Evolutionary conservation across 2,113 vertebrate species (phyloP).

Genomic region (Oncorhynchus masou): DNA sequence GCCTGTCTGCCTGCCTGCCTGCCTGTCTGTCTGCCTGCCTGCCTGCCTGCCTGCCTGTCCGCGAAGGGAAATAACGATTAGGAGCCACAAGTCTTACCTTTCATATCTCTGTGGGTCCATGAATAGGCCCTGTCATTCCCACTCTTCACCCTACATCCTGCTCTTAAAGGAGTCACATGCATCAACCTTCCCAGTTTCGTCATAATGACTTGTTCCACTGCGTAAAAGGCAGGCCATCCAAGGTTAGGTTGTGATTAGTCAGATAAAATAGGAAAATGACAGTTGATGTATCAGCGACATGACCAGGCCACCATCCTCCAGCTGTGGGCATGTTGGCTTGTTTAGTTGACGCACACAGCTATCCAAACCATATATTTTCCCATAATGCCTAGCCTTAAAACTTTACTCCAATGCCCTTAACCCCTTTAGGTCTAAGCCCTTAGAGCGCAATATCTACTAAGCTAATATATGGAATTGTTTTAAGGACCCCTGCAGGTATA

Average conservation of each 20-base stretch:
- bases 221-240: background rate
- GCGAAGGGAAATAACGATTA: conserved; percentile 50
- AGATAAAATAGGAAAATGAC: background rate
- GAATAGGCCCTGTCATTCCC: conserved; percentile 16
- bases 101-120: conserved; percentile 49
- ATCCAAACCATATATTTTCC: too few species aligned
- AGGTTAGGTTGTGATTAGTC: background rate
- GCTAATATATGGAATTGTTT: too few species aligned
- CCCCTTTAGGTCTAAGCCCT: too few species aligned
- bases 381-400: too few species aligned
- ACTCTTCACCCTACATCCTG: background rate
- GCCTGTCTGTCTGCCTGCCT: too few species aligned
- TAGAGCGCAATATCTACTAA: too few species aligned
- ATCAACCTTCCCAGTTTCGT: background rate
- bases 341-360: too few species aligned
- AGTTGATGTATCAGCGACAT: too few species aligned
- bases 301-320: too few species aligned
- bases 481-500: too few species aligned
- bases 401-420: too few species aligned
- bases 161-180: conserved; percentile 20
- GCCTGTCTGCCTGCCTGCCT: background rate
- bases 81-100: conserved; percentile 59
- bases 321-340: too few species aligned
- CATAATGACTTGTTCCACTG: background rate
- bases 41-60: background rate